Conservation (phyloP, 2,113 vertebrate genomes). For the Carollia perspicillata region DNA sequence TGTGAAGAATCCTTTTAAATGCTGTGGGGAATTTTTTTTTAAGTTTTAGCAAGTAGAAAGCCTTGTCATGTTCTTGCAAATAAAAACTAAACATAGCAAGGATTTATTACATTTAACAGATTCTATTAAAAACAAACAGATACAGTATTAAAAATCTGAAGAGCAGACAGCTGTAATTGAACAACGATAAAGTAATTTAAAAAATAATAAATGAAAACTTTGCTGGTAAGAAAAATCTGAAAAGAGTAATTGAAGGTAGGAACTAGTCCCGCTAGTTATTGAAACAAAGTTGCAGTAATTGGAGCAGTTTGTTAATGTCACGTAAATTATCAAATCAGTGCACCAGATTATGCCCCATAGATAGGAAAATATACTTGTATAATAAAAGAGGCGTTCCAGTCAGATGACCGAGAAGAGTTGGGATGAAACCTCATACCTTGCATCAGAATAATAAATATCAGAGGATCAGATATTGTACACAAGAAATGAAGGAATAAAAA, state of each 20-base stretch:
- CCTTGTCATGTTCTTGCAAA: background rate
- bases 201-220: no score
- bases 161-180: background rate
- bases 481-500: background rate
- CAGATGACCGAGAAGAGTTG: background rate
- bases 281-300: background rate
- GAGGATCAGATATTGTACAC: background rate
- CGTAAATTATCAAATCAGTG: background rate
- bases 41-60: background rate
- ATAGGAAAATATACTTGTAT: background rate
- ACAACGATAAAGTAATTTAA: no score
- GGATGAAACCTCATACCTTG: background rate
- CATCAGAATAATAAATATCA: background rate
- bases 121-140: background rate
- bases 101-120: background rate
- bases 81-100: background rate
- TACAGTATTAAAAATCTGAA: background rate
- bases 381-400: background rate
- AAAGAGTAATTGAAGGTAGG: background rate
- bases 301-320: background rate
- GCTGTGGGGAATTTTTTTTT: background rate
- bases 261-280: background rate
- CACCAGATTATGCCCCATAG: background rate
- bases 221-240: background rate
- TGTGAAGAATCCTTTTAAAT: background rate